phyloP scores from a whole-genome alignment of 1,140 invertebrate genomes.

The Bombus consobrinus region DNA sequence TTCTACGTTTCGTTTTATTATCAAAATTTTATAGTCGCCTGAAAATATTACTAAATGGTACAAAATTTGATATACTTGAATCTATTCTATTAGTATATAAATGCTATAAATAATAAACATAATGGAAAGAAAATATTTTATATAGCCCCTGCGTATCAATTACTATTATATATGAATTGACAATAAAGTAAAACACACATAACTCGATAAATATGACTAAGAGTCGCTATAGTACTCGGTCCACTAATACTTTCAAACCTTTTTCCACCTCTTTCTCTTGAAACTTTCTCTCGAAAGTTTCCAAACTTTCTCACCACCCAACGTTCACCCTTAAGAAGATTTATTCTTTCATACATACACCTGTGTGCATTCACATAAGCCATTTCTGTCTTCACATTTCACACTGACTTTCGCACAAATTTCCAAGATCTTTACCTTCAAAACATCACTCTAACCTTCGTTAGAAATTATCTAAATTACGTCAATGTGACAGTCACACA shows the following conservation, averaged over 20 bases:
- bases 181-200: background rate
- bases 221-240: too few species aligned
- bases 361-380: background rate
- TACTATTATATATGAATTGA: background rate
- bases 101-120: too few species aligned
- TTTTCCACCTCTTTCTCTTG: background rate
- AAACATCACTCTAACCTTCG: background rate
- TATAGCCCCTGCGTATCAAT: background rate
- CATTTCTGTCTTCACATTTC: background rate
- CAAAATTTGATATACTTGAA: too few species aligned
- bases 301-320: conserved; percentile 6
- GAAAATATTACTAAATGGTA: background rate
- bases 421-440: background rate
- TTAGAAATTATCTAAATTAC: background rate
- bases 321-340: conserved; percentile 16
- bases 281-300: conserved; percentile 13
- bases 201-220: background rate
- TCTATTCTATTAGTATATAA: too few species aligned
- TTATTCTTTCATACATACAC: background rate
- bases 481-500: too few species aligned
- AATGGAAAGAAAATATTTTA: background rate
- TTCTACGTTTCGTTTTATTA: background rate
- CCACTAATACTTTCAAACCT: background rate
- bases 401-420: background rate
- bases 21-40: background rate